Percentiles rank a stretch among this genome's conserved stretches.
Conservation (phyloP, 2,113 vertebrate species). For the Myotis brandtii region DNA sequence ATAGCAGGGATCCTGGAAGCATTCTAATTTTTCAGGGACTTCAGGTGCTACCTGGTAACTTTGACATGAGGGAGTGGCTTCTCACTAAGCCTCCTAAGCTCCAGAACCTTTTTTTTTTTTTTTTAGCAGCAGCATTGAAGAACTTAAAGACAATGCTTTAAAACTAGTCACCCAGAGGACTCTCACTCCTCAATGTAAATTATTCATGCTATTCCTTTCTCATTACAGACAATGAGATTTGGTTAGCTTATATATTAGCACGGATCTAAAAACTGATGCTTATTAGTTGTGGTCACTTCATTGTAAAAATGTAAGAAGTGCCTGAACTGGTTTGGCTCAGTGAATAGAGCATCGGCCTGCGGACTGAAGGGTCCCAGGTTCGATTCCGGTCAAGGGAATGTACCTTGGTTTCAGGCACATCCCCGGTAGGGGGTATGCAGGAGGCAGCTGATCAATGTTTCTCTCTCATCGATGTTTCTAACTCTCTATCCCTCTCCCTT, state of each 20-base stretch:
- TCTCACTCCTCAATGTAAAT: slow-evolving; percentile 15
- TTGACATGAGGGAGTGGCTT: neutral
- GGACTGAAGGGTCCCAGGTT: no score
- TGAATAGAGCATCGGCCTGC: no score
- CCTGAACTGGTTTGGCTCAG: no score
- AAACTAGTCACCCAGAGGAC: slow-evolving; percentile 28
- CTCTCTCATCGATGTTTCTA: no score
- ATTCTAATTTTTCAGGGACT: neutral
- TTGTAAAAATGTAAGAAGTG: neutral
- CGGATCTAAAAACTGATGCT: neutral
- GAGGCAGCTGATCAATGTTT: no score
- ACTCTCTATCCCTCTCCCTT: no score
- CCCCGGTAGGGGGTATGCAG: no score
- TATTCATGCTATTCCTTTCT: neutral
- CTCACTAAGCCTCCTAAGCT: neutral
- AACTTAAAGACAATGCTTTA: neutral
- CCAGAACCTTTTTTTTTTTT: neutral
- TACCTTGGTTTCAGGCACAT: no score
- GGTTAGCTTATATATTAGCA: neutral
- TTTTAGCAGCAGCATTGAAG: neutral
- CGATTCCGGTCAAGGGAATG: no score
- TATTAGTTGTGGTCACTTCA: neutral
- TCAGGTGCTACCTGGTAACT: neutral
- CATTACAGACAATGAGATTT: neutral
- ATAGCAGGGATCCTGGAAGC: neutral